Evolutionary conservation across 2,113 vertebrate species (phyloP).

Genomic region (Myanophis thanlyinensis): DNA sequence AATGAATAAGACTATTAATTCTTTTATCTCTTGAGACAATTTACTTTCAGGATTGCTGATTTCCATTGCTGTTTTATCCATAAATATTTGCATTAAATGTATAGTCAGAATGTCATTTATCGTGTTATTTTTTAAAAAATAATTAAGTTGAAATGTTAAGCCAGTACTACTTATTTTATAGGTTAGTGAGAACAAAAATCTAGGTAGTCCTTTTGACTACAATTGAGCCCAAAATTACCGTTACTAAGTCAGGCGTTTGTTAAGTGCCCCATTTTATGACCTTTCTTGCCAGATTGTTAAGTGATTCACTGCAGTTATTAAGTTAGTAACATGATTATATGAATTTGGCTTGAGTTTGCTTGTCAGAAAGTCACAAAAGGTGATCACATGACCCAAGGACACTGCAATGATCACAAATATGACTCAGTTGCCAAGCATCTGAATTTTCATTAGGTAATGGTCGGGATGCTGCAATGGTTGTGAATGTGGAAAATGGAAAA

Average conservation of each 20-base stretch:
- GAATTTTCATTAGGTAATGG: neutral
- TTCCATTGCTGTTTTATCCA: neutral
- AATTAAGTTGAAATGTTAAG: neutral
- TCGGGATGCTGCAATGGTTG: neutral
- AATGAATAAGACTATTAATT: constrained; percentile 13
- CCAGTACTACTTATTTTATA: neutral
- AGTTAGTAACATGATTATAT: neutral
- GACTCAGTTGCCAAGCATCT: neutral
- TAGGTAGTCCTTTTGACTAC: neutral
- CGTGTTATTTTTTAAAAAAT: neutral
- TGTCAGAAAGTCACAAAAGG: neutral
- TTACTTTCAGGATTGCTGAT: constrained; percentile 1
- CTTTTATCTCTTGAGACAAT: constrained; percentile 3
- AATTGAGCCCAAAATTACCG: neutral
- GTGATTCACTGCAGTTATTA: neutral
- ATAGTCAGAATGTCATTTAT: constrained; percentile 16
- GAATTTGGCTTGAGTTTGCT: neutral
- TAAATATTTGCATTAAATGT: neutral
- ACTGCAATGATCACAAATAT: neutral
- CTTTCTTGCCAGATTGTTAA: neutral
- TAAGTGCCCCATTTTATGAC: neutral
- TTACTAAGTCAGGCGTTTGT: neutral
- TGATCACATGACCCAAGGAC: neutral
- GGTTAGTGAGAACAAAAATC: fast-evolving
- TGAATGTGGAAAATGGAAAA: neutral